These are phyloP conservation scores for Catharus minimus DNA, from an alignment of 2,113 vertebrate genomes.

Conservation along the genomic window DNA sequence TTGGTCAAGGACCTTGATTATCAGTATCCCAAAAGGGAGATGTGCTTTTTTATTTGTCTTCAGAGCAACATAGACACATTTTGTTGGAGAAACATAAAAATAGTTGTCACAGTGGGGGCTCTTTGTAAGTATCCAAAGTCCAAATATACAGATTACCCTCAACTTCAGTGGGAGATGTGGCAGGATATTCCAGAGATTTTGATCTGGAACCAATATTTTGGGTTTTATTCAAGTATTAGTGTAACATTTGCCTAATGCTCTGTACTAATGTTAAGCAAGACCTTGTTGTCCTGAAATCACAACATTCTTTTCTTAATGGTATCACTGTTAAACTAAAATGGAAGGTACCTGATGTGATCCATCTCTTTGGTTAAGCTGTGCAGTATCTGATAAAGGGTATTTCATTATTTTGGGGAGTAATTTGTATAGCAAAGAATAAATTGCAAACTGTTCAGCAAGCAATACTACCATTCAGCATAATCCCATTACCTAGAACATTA, in stretches of 20 bases:
- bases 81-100: neutral
- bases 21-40: neutral
- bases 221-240: neutral
- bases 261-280: neutral
- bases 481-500: constrained; percentile 43
- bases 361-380: neutral
- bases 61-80: neutral
- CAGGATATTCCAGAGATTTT: neutral
- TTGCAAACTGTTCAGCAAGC: neutral
- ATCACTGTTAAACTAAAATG: neutral
- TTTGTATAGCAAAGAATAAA: constrained; percentile 2
- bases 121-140: neutral
- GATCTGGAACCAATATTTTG: neutral
- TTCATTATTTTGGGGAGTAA: constrained; percentile 9
- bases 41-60: neutral
- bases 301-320: neutral
- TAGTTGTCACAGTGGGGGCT: neutral
- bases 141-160: neutral
- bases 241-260: neutral
- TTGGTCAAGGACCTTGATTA: neutral
- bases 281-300: neutral
- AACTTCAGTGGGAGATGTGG: neutral
- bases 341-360: neutral
- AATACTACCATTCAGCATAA: neutral
- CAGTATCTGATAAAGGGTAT: constrained; percentile 1